These are phyloP conservation scores for Mus pahari DNA, from an alignment of 2,113 vertebrate genomes.

Conservation along the genomic window DNA sequence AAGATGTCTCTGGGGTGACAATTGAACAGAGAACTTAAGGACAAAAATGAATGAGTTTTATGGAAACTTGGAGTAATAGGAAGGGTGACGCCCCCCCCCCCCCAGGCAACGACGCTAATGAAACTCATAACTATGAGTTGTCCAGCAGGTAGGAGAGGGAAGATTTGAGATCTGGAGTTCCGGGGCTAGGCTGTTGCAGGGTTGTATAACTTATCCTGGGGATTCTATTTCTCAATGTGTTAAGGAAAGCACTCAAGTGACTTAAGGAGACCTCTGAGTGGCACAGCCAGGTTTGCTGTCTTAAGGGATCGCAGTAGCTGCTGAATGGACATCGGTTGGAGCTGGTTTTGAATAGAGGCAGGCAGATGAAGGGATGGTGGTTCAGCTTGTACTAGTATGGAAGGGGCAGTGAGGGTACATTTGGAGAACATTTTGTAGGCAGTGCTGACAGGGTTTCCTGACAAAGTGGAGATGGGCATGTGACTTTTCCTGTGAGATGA, in stretches of 20 bases:
- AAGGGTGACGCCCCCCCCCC: background rate
- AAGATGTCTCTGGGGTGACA: background rate
- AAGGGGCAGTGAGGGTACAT: background rate
- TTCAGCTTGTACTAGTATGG: background rate
- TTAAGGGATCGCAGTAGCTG: background rate
- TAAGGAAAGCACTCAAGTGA: background rate
- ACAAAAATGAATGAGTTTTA: background rate
- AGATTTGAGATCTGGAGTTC: background rate
- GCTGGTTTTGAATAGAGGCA: background rate
- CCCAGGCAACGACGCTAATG: fast-evolving
- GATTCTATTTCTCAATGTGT: background rate
- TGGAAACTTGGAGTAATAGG: background rate
- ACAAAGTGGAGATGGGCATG: background rate
- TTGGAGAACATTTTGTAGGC: background rate
- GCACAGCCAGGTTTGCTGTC: background rate
- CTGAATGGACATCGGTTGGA: background rate
- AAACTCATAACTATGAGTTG: background rate
- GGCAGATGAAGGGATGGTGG: fast-evolving
- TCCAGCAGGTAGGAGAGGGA: background rate
- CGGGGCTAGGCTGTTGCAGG: background rate
- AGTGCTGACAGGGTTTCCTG: background rate
- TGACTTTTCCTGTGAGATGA: background rate
- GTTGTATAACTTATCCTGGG: fast-evolving
- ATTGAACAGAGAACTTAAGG: background rate
- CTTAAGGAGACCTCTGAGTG: no score